A percentile compares a stretch with the other conserved stretches of the same genome.
phyloP scores from a whole-genome alignment of 2,888 invertebrate species.

The Muschampia plurimacula region DNA sequence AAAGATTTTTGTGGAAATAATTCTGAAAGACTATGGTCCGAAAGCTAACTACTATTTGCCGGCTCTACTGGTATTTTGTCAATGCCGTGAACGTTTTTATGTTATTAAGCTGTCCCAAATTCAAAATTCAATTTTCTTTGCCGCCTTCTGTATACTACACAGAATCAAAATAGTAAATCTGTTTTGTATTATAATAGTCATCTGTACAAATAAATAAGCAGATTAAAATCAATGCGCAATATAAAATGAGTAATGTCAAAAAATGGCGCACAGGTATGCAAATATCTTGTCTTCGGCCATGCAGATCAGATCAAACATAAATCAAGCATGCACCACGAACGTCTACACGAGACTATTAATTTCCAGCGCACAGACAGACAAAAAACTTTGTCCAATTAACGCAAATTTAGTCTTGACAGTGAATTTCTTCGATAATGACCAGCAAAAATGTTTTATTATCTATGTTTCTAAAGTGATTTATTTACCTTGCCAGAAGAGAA shows the following conservation, averaged over 20 bases:
- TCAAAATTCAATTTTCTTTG: too few relatives aligned
- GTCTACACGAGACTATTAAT: conserved; percentile 50
- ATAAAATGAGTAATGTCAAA: conserved; percentile 13
- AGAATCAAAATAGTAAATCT: too few relatives aligned
- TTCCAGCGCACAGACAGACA: conserved; percentile 53
- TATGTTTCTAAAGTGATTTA: too few relatives aligned
- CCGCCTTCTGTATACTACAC: too few relatives aligned
- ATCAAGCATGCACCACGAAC: conserved; percentile 50
- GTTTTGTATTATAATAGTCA: too few relatives aligned
- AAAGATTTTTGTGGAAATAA: too few relatives aligned
- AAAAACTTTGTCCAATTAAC: conserved; percentile 49
- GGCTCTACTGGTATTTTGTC: too few relatives aligned
- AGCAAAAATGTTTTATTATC: background rate
- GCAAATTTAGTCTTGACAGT: conserved; percentile 35
- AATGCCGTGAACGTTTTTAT: too few relatives aligned
- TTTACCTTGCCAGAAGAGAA: too few relatives aligned
- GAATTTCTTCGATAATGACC: conserved; percentile 33
- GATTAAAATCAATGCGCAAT: background rate
- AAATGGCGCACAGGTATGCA: conserved; percentile 43
- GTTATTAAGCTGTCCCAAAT: too few relatives aligned
- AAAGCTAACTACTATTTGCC: too few relatives aligned
- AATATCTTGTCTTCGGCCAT: conserved; percentile 50
- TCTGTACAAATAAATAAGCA: background rate
- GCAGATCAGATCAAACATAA: conserved; percentile 47
- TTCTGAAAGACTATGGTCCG: too few relatives aligned